Evolutionary conservation across 2,797 vertebrate species (phyloP), one percentile per base, ranked within the genome.

Genomic region (Philypnodon macrostomus): DNA sequence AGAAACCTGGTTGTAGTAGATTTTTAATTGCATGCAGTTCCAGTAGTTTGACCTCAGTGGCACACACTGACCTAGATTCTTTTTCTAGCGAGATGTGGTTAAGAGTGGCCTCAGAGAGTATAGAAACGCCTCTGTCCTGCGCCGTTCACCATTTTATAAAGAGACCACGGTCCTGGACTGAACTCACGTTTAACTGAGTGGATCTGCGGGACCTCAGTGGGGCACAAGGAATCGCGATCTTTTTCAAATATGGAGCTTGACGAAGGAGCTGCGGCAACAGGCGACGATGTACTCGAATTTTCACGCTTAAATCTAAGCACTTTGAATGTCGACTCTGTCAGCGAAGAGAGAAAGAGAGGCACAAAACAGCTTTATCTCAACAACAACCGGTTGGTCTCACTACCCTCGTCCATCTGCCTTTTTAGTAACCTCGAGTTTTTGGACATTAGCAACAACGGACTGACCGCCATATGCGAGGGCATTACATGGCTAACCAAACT

Each of bases 361-460:
- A 81, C 89, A 15, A 83, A 73, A 11, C 90, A 92, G 34, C 79
- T 96, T 30, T 85, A 93, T 75, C 73, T 95, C 39, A 87, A 91
- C 18, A 85, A 92, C 78, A 96, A 91, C 80, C 83, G 91, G 1
- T 63, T 92, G 18, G 62, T 71, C 61, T 78, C 85, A 27, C 83
- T 98, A 9, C 90, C 90, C 55, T 82, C 69, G 11, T 83, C 84
- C 1, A 23, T 96, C 40, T 77, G 84, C 59, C 53, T 70, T 15
- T 96, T 97, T 83, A 85, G 75, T 61, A 90, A 90, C 60, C 88
- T 98, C 4, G 90, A 92, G 81, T 87, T 93, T 58, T 59, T 98
- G 79, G 95, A 98, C 80, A 87, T 98, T 77, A 98, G 96, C 84
- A 92, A 90, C 67, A 95, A 95, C 60, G 88, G 88, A 48, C 74